Evolutionary conservation across 2,113 vertebrate species (phyloP).

Genomic region (Hystrix cristata): DNA sequence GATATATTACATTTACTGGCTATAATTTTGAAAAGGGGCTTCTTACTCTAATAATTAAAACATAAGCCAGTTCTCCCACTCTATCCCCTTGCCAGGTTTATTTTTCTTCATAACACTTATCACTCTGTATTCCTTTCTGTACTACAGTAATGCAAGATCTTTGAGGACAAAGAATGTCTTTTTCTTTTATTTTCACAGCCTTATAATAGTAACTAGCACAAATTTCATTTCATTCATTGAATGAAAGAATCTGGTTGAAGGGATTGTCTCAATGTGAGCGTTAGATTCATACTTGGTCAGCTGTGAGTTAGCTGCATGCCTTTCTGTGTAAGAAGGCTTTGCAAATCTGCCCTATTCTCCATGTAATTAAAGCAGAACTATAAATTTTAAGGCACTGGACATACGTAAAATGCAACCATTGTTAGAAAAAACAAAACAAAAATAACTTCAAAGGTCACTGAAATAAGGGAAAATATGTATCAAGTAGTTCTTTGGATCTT

Average conservation of each 20-base stretch:
- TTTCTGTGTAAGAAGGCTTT: slow-evolving; percentile 6
- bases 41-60: slow-evolving; percentile 35
- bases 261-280: neutral
- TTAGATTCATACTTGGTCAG: neutral
- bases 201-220: neutral
- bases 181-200: neutral
- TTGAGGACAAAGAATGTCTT: neutral
- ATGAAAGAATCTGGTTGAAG: neutral
- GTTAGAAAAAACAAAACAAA: neutral
- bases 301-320: neutral
- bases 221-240: neutral
- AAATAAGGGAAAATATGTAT: slow-evolving; percentile 9
- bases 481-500: neutral
- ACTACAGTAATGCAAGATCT: neutral
- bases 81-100: neutral
- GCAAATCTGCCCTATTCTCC: neutral
- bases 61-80: neutral
- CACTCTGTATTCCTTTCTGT: neutral
- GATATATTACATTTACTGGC: neutral
- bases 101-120: neutral
- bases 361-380: neutral
- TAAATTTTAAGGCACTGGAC: neutral
- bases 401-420: neutral
- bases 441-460: neutral
- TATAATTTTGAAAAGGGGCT: neutral